Evolutionary conservation across 2,797 vertebrate species (phyloP), one percentile per base, ranked within the genome.

Genomic region (Salmo trutta): DNA sequence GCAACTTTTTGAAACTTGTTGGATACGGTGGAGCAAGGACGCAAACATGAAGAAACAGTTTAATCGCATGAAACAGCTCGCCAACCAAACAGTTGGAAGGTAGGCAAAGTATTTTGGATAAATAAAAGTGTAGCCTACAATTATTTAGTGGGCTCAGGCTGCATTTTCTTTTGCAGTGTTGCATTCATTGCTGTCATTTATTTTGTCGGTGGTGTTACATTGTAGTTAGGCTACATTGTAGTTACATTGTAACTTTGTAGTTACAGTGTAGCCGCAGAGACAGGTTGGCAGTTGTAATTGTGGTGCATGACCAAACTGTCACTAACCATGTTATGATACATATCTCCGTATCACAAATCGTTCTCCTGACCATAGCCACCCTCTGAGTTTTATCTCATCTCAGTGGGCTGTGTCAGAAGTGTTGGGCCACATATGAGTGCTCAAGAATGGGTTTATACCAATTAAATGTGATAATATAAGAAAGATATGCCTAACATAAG

Each of bases 51-150:
- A 99, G 97, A 99, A 99, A 77, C 97, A 99, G 79, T 98, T 99
- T 70, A 98, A 98, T 76, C 97, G 97, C 15, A 97, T 99, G 97
- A 95, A 89, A 89, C 97, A 98, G 89, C 95, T 99, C 79, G 98
- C 98, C 86, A 99, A 97, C 95, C 97, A 99, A 93, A 99, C 97
- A 0, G 97, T 99, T 24, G 97, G 98, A 82, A 96, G 98, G 98
- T 95, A 88, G 88, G 96, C 77, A 15, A 47, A 24, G 76, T 8
- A 7, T 68, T 47, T 16, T 5, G 10, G 10, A 54, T 56, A 47
- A 47, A 47, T 47, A 47, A 0, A 47, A 12, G 41, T 3, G 41
- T 47, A 47, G 41, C 0, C 10, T 12, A 47, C 41, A 12, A 47
- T 47, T 47, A 47, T 47, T 12, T 47, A 47, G 10, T 47, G 41